These are phyloP conservation scores for Helicoverpa zea DNA, from an alignment of 1,140 invertebrate species.

Conservation along the genomic window DNA sequence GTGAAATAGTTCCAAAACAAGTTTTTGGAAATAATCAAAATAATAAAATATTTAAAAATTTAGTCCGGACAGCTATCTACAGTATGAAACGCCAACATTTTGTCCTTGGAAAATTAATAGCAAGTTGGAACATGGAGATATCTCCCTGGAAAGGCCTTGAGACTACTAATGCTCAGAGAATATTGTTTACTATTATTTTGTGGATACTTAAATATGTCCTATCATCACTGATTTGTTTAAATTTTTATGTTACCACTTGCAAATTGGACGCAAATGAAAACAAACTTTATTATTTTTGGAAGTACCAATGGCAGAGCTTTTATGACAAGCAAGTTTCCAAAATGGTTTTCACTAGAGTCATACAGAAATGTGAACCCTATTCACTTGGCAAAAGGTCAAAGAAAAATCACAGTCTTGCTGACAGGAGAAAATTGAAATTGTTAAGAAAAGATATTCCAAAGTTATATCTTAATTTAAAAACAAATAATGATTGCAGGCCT, in stretches of 20 bases:
- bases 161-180: conserved; percentile 47
- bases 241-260: conserved; percentile 83
- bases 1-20: conserved; percentile 70
- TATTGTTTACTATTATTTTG: conserved; percentile 66
- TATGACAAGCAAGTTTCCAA: conserved; percentile 76
- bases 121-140: conserved; percentile 73
- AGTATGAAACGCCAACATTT: conserved; percentile 81
- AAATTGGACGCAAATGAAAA: conserved; percentile 82
- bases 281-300: conserved; percentile 82
- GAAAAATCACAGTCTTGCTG: conserved; percentile 56
- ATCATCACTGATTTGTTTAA: conserved; percentile 77
- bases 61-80: conserved; percentile 69
- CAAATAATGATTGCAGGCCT: conserved; percentile 75
- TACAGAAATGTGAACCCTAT: conserved; percentile 68
- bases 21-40: conserved; percentile 77
- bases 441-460: conserved; percentile 77
- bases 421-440: conserved; percentile 66
- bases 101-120: conserved; percentile 59
- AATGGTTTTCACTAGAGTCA: conserved; percentile 67
- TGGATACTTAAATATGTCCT: conserved; percentile 79
- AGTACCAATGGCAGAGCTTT: conserved; percentile 82
- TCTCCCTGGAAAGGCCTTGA: conserved; percentile 64
- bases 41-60: conserved; percentile 75
- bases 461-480: conserved; percentile 80
- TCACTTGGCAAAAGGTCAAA: conserved; percentile 67